Evolutionary conservation across 2,888 invertebrate genomes (phyloP), one percentile per base, ranked within the genome.

Genomic region (Lapara coniferarum): DNA sequence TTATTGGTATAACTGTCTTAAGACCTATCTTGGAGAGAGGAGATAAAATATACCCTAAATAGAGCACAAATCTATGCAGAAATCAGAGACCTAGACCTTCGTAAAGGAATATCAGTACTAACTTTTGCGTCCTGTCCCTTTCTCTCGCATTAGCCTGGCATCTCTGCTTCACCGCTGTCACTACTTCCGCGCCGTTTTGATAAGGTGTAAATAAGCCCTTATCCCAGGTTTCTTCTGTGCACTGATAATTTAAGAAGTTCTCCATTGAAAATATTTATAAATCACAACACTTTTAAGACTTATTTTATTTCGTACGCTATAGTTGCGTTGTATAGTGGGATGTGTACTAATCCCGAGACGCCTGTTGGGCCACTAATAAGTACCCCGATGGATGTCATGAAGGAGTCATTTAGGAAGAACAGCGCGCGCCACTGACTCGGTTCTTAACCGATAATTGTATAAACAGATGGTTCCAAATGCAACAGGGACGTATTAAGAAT

Each of bases 121-220:
- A 97, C 97, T 97, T 97, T 89, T 97, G 97, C 13, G 97, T 97
- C 77, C 97, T 94, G 85, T 96, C 97, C 72, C 97, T 93, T 84
- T 97, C 97, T 16, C 97, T 94, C 1, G 97, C 97, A 83, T 97
- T 97, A 0, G 97, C 97, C 81, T 97, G 97, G 81, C 95, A 96
- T 74, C 97, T 92, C 81, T 97, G 96, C 80, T 95, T 95, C 14
- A 74, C 92, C 77, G 70, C 92, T 77, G 92, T 90, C 68, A 87
- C 84, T 16, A 83, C 77, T 75, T 87, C 87, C 70, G 71, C 78
- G 73, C 72, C 79, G 77, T 79, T 89, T 76, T 81, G 89, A 72
- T 80, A 87, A 6, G 86, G 76, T 0, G 89, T 78, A 66, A 84
- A 86, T 67, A 89, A 75, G 66, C 82, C 84, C 49, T 87, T 86